phyloP scores from a whole-genome alignment of 2,888 invertebrate species.

The Dryobota labecula region DNA sequence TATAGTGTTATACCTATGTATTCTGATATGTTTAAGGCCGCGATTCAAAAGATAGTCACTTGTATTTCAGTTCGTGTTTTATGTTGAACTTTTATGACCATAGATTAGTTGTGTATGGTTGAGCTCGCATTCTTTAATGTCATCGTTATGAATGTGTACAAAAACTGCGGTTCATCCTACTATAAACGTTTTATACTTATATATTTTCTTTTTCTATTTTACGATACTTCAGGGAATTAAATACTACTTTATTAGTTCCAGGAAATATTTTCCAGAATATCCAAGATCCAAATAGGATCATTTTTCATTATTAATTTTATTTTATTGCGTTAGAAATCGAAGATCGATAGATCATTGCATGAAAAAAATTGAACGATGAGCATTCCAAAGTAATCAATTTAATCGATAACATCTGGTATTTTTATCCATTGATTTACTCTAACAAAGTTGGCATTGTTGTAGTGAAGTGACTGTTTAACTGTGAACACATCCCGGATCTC shows the following conservation, averaged over 20 bases:
- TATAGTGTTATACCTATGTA: constrained; percentile 34
- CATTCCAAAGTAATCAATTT: constrained; percentile 56
- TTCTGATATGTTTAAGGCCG: constrained; percentile 36
- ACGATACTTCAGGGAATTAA: neutral
- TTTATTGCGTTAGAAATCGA: constrained; percentile 6
- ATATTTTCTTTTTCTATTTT: neutral
- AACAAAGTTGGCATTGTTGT: constrained; percentile 77
- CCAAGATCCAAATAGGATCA: neutral
- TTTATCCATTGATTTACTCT: constrained; percentile 63
- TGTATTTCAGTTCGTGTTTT: constrained; percentile 27
- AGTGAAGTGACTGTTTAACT: constrained; percentile 46
- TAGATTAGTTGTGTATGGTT: constrained; percentile 44
- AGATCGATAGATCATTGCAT: constrained; percentile 18
- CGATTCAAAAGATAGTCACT: constrained; percentile 43
- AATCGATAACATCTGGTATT: constrained; percentile 71
- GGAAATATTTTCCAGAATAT: neutral
- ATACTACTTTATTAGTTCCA: constrained; percentile 1
- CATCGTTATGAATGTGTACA: constrained; percentile 6
- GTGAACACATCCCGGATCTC: constrained; percentile 75
- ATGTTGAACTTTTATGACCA: constrained; percentile 47
- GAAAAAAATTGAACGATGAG: constrained; percentile 20
- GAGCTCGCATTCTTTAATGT: constrained; percentile 25
- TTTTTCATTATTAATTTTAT: constrained; percentile 9
- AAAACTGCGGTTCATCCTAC: neutral
- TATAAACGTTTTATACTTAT: neutral